Conservation (phyloP, 2,888 invertebrate species). For the Cybosia mesomella region DNA sequence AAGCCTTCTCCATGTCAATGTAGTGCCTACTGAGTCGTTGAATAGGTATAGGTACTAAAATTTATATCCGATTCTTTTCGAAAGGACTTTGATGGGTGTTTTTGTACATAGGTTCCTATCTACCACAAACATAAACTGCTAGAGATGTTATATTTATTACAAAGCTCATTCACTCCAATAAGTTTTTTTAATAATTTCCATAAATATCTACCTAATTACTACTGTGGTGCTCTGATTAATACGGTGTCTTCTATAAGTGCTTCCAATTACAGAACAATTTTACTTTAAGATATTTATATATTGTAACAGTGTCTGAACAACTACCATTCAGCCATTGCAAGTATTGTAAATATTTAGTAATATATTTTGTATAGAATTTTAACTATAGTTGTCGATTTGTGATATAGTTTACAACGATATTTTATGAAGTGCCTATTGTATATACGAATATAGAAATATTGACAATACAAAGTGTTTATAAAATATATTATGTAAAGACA, state of each 20-base stretch:
- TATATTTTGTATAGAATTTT: constrained; percentile 67
- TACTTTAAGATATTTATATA: constrained; percentile 26
- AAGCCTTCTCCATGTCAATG: background rate
- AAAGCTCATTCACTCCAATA: background rate
- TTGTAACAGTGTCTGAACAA: constrained; percentile 22
- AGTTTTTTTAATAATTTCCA: background rate
- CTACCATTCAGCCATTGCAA: constrained; percentile 47
- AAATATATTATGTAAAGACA: constrained; percentile 65
- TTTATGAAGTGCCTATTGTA: constrained; percentile 78
- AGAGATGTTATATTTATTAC: background rate
- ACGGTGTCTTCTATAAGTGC: constrained; percentile 50
- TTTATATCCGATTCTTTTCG: too few species aligned
- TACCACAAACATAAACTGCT: background rate
- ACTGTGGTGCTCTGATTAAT: constrained; percentile 36
- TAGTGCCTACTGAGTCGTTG: too few species aligned
- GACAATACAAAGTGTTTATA: constrained; percentile 57
- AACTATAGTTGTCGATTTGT: constrained; percentile 73
- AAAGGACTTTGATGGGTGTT: background rate
- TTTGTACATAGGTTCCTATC: background rate
- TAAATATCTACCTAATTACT: too few species aligned
- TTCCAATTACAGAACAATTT: constrained; percentile 54
- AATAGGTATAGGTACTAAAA: background rate
- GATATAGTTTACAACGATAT: constrained; percentile 82
- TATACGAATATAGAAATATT: constrained; percentile 62
- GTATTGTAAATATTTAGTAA: constrained; percentile 49